phyloP scores from a whole-genome alignment of 2,113 vertebrate species.

The Ailurus styani region DNA sequence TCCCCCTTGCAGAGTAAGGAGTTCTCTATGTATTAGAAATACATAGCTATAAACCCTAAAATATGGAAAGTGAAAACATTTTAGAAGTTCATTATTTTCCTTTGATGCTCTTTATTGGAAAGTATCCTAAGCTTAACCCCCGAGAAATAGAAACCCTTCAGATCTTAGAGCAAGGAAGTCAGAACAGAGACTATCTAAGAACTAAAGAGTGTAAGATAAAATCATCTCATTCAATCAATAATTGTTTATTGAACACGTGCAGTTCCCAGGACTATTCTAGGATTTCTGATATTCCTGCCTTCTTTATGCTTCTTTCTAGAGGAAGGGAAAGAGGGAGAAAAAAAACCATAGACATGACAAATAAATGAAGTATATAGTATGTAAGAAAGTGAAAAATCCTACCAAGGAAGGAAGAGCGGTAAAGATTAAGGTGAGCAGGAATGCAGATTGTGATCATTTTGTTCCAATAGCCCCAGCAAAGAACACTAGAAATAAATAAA shows the following conservation, averaged over 20 bases:
- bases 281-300: neutral
- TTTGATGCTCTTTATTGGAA: neutral
- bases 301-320: neutral
- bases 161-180: neutral
- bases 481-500: neutral
- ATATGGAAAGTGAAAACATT: neutral
- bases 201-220: neutral
- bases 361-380: neutral
- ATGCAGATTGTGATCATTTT: neutral
- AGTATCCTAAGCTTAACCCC: neutral
- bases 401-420: neutral
- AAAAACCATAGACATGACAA: neutral
- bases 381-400: neutral
- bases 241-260: neutral
- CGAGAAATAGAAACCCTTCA: neutral
- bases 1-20: neutral
- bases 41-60: neutral
- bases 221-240: neutral
- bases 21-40: neutral
- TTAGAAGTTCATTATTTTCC: neutral
- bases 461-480: neutral
- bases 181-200: neutral
- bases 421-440: neutral
- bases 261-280: neutral
- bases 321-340: neutral